phyloP scores from a whole-genome alignment of 1,140 invertebrate genomes.

The Drosophila ironensis region DNA sequence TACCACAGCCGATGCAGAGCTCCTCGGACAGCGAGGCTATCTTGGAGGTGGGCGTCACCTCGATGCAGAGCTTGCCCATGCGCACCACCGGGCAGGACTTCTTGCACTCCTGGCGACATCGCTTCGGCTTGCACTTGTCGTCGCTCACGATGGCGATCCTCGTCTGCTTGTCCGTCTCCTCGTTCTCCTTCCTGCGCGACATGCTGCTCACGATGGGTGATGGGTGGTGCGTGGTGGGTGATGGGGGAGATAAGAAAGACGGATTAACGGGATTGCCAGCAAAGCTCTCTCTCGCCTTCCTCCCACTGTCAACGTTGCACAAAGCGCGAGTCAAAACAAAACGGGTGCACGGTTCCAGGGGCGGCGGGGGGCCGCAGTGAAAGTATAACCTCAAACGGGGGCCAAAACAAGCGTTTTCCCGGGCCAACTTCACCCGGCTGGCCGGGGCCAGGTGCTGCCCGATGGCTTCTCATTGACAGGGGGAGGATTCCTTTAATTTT shows the following conservation, averaged over 20 bases:
- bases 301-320: conserved; percentile 72
- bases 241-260: no score
- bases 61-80: conserved; percentile 99
- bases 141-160: conserved; percentile 99
- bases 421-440: background rate
- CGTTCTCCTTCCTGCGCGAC: conserved; percentile 89
- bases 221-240: no score
- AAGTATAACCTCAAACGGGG: conserved; percentile 72
- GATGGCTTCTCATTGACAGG: background rate
- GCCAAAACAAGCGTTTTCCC: conserved; percentile 41
- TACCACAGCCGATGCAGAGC: conserved; percentile 99
- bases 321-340: conserved; percentile 69
- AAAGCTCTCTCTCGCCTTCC: conserved; percentile 13
- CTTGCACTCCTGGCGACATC: conserved; percentile 99
- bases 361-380: conserved; percentile 43
- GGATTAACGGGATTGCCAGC: no score
- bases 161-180: conserved; percentile 95
- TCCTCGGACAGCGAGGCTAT: conserved; percentile 99
- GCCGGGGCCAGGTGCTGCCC: background rate
- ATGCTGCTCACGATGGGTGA: conserved; percentile 81
- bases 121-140: conserved; percentile 99
- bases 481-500: conserved; percentile 23
- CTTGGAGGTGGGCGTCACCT: conserved; percentile 98
- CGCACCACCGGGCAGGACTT: conserved; percentile 98
- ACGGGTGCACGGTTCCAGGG: conserved; percentile 43